A percentile compares a stretch with the other conserved stretches of the same genome.
Conservation (phyloP, 2,113 vertebrate species). For the Cheirogaleus medius region DNA sequence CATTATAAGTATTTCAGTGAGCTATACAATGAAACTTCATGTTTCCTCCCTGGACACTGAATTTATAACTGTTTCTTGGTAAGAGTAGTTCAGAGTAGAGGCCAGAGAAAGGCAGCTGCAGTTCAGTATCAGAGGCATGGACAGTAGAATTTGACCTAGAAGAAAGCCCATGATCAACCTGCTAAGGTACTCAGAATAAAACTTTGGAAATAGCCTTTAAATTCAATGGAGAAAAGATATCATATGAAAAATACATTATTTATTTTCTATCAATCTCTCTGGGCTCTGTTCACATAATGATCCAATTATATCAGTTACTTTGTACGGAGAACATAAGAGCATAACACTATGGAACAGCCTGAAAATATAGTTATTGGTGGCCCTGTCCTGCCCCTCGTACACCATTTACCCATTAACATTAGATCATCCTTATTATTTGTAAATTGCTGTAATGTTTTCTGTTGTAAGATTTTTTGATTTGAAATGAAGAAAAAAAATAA, state of each 20-base stretch:
- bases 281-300: constrained; percentile 27
- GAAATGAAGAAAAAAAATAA: background rate
- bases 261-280: background rate
- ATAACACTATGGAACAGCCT: background rate
- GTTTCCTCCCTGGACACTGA: background rate
- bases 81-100: background rate
- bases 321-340: background rate
- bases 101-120: background rate
- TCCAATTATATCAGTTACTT: background rate
- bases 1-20: background rate
- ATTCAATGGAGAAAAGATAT: background rate
- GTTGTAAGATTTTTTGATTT: background rate
- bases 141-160: background rate
- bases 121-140: background rate
- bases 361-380: background rate
- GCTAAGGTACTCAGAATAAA: background rate
- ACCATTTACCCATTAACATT: background rate
- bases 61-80: background rate
- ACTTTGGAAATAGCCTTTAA: background rate
- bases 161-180: background rate
- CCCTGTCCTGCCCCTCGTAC: background rate
- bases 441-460: background rate
- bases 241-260: background rate
- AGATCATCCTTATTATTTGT: constrained; percentile 16
- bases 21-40: background rate